Percentiles rank a stretch among this genome's conserved stretches.
These are phyloP conservation scores for Solea solea DNA, from an alignment of 2,113 vertebrate species.

Conservation along the genomic window DNA sequence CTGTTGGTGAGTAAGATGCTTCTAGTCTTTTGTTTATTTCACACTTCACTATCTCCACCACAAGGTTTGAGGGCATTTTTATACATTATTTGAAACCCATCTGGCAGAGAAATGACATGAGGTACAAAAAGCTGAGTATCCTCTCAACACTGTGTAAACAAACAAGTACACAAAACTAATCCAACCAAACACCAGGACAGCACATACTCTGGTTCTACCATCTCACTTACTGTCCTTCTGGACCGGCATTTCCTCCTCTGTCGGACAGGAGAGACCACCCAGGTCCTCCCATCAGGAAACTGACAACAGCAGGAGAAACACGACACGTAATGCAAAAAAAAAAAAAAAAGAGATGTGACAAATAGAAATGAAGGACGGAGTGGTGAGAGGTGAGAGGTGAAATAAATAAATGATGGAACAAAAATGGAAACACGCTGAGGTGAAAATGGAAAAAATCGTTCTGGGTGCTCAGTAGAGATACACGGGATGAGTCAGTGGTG, in stretches of 20 bases:
- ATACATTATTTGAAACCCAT: conserved; percentile 6
- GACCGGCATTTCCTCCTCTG: conserved; percentile 74
- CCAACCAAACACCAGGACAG: conserved; percentile 12
- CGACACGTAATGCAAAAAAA: conserved; percentile 41
- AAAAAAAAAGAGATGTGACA: conserved; percentile 38
- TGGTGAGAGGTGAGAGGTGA: background rate
- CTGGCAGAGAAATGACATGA: conserved; percentile 3
- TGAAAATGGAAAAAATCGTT: conserved; percentile 57
- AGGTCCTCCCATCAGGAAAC: conserved; percentile 92
- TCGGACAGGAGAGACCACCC: conserved; percentile 88
- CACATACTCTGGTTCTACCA: background rate
- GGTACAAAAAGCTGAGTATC: conserved; percentile 19
- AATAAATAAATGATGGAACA: background rate
- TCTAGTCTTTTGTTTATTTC: conserved; percentile 15
- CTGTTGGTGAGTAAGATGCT: conserved; percentile 15
- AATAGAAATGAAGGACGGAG: background rate
- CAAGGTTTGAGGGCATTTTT: background rate
- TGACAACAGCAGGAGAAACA: conserved; percentile 77
- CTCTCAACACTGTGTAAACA: conserved; percentile 20
- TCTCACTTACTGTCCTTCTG: conserved; percentile 63
- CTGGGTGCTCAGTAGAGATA: conserved; percentile 9
- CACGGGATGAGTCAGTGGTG: conserved; percentile 33
- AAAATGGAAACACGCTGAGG: background rate
- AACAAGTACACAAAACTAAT: conserved; percentile 5
- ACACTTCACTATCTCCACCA: background rate